A percentile compares a stretch with the other conserved stretches of the same genome.
Conservation (phyloP, 2,888 invertebrate genomes). For the Nebria salina region DNA sequence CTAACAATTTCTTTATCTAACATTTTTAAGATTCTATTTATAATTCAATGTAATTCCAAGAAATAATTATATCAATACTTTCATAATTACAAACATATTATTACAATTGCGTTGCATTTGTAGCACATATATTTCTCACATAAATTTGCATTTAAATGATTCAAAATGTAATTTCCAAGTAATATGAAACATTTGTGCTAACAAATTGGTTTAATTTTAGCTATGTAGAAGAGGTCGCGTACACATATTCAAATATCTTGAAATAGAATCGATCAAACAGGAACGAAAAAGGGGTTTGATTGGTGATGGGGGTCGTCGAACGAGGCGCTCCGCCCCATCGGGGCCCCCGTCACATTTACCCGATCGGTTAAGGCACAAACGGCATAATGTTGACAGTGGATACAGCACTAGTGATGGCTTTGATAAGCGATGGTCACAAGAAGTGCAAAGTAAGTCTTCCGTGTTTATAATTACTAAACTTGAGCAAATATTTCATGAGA, state of each 20-base stretch:
- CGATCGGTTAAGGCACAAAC: constrained; percentile 65
- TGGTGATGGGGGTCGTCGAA: constrained; percentile 60
- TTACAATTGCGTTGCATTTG: neutral
- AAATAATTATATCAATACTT: neutral
- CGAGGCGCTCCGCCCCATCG: constrained; percentile 58
- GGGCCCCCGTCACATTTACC: constrained; percentile 59
- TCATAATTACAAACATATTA: neutral
- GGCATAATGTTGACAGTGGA: constrained; percentile 88
- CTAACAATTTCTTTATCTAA: neutral
- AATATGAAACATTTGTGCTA: constrained; percentile 5
- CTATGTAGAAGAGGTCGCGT: constrained; percentile 91
- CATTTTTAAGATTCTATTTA: no score
- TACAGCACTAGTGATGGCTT: constrained; percentile 88
- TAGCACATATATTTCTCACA: no score
- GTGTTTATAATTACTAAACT: neutral
- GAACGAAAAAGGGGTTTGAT: constrained; percentile 65
- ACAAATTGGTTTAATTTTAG: constrained; percentile 63
- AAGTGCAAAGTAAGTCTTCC: constrained; percentile 65
- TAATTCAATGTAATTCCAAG: no score
- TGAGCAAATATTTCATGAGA: neutral
- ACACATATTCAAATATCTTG: constrained; percentile 94
- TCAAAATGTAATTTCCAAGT: neutral
- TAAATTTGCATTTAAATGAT: neutral
- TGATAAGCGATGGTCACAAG: constrained; percentile 87
- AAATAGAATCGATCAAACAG: constrained; percentile 84